A percentile compares a stretch with the other conserved stretches of the same genome.
phyloP scores from a whole-genome alignment of 2,888 invertebrate genomes.

The Deroplatys truncata region DNA sequence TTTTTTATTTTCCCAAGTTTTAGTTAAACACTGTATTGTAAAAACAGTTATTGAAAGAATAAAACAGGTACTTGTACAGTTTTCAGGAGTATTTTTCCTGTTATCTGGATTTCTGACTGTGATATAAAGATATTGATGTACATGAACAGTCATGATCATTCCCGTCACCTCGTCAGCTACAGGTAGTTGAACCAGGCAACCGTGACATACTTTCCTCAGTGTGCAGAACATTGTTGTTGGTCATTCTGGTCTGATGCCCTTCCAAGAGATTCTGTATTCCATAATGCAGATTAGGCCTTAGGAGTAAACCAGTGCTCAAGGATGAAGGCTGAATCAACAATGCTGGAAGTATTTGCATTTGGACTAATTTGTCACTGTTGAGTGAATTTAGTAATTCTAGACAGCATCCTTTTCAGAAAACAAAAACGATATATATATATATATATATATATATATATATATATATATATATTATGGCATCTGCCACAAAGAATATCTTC shows the following conservation, averaged over 20 bases:
- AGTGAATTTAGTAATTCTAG: not conserved
- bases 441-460: no score
- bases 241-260: not conserved
- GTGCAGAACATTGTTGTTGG: not conserved
- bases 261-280: not conserved
- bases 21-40: not conserved
- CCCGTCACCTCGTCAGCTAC: not conserved
- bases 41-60: not conserved
- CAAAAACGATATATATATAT: no score
- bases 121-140: conserved; percentile 18
- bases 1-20: conserved; percentile 7
- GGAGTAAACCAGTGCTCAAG: not conserved
- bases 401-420: not conserved
- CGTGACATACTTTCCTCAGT: not conserved
- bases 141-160: conserved; percentile 6
- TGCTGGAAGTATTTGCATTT: not conserved
- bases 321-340: not conserved
- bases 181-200: not conserved
- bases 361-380: not conserved
- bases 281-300: not conserved
- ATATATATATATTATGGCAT: not conserved
- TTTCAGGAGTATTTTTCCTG: conserved; percentile 9
- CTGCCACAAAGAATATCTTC: not conserved
- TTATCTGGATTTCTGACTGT: conserved; percentile 23
- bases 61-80: conserved; percentile 18